These are phyloP conservation scores for Microcebus jonahi DNA, from an alignment of 2,113 vertebrate genomes.

Conservation along the genomic window DNA sequence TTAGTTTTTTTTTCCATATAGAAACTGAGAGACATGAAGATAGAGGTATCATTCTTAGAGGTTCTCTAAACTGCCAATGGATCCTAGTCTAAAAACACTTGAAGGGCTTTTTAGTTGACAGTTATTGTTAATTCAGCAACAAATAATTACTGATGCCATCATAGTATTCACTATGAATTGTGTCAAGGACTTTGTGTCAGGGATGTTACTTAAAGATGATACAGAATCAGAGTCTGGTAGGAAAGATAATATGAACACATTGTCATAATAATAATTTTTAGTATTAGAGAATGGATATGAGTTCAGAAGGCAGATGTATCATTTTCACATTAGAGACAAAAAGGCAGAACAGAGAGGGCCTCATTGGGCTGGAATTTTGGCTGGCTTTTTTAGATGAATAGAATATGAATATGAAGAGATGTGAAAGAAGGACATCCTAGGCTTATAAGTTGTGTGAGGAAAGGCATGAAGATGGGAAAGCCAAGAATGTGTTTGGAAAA, in stretches of 20 bases:
- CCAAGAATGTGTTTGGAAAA: slow-evolving; percentile 9
- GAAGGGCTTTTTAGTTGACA: background rate
- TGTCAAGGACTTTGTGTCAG: background rate
- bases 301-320: background rate
- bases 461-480: background rate
- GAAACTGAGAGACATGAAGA: background rate
- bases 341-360: background rate
- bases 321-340: background rate
- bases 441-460: background rate
- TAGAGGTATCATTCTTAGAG: background rate
- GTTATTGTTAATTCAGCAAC: slow-evolving; percentile 30
- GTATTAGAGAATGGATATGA: background rate
- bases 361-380: background rate
- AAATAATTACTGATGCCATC: background rate
- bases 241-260: background rate
- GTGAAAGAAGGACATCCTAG: background rate
- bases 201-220: background rate
- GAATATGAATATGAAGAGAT: background rate
- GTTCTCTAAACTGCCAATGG: background rate
- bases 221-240: background rate
- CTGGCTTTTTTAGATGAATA: background rate
- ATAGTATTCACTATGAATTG: background rate
- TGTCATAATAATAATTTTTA: background rate
- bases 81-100: background rate
- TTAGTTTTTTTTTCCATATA: background rate